These are phyloP conservation scores for Xestia c-nigrum DNA, from an alignment of 2,888 invertebrate genomes.

Conservation along the genomic window DNA sequence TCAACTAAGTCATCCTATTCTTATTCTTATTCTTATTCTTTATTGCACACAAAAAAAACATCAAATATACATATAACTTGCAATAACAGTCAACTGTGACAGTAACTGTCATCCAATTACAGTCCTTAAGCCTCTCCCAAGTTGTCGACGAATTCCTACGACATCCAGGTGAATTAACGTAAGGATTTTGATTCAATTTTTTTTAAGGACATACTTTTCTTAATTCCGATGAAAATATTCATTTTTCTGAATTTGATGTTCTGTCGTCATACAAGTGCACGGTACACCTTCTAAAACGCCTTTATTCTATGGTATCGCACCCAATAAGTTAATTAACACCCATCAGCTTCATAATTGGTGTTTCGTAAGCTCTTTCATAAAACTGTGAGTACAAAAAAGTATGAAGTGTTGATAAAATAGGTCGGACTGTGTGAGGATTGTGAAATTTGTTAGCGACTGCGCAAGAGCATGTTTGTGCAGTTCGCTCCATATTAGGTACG, in stretches of 20 bases:
- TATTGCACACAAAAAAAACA: too few species aligned
- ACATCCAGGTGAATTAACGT: not conserved
- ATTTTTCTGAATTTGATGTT: not conserved
- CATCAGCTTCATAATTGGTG: slow-evolving; percentile 56
- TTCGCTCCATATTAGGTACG: not conserved
- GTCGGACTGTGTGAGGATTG: slow-evolving; percentile 34
- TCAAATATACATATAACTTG: too few species aligned
- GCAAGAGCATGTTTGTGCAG: slow-evolving; percentile 20
- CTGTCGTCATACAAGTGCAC: too few species aligned
- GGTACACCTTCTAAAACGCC: not conserved
- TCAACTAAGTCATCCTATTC: not conserved
- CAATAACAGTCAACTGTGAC: too few species aligned
- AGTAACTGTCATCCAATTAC: too few species aligned
- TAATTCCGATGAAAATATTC: not conserved
- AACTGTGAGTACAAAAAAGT: slow-evolving; percentile 29
- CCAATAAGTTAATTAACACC: slow-evolving; percentile 54
- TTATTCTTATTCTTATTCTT: too few species aligned
- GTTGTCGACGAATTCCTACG: not conserved
- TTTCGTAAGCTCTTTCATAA: slow-evolving; percentile 56
- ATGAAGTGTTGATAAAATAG: slow-evolving; percentile 39
- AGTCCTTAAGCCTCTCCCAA: too few species aligned
- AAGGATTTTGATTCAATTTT: not conserved
- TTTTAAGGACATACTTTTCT: too few species aligned
- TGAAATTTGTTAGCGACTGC: slow-evolving; percentile 55
- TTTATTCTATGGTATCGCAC: not conserved